These are phyloP conservation scores for Dascillus cervinus DNA, from an alignment of 2,888 invertebrate genomes.

Conservation along the genomic window DNA sequence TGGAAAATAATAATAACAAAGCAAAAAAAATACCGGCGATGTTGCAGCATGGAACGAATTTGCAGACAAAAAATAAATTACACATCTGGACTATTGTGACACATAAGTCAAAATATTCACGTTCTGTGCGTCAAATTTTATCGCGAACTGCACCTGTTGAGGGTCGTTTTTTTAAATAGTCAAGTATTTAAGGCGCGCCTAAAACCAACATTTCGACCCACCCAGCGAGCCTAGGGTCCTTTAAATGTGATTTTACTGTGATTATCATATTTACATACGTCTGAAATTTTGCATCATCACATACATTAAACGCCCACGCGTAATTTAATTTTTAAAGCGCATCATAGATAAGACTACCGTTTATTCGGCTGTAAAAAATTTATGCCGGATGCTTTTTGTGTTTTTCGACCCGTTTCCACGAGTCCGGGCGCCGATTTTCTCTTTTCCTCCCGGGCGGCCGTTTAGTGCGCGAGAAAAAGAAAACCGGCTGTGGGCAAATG, in stretches of 20 bases:
- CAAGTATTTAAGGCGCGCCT: no score
- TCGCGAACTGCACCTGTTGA: no score
- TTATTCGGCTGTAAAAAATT: slow-evolving; percentile 16
- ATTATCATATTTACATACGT: slow-evolving; percentile 15
- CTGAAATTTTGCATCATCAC: slow-evolving; percentile 17
- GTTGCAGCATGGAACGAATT: slow-evolving; percentile 17
- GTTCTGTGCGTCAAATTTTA: no score
- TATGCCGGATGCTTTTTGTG: slow-evolving; percentile 11
- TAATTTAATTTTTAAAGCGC: background rate
- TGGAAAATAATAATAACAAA: slow-evolving; percentile 7
- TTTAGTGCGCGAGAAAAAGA: background rate
- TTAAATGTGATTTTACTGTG: no score
- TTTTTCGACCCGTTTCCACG: slow-evolving; percentile 4
- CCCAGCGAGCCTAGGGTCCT: no score
- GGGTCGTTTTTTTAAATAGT: no score
- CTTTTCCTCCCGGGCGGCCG: background rate
- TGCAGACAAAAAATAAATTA: slow-evolving; percentile 19
- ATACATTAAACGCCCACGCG: slow-evolving; percentile 14
- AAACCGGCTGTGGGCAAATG: slow-evolving; percentile 10
- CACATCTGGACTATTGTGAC: slow-evolving; percentile 21
- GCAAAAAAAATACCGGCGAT: slow-evolving; percentile 8
- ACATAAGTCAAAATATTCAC: no score
- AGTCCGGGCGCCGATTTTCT: background rate
- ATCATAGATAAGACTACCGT: slow-evolving; percentile 15
- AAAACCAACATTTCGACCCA: no score